Percentiles rank a stretch among this genome's conserved stretches.
These are phyloP conservation scores for Macrosteles quadrilineatus DNA, from an alignment of 1,140 invertebrate genomes.

Conservation along the genomic window DNA sequence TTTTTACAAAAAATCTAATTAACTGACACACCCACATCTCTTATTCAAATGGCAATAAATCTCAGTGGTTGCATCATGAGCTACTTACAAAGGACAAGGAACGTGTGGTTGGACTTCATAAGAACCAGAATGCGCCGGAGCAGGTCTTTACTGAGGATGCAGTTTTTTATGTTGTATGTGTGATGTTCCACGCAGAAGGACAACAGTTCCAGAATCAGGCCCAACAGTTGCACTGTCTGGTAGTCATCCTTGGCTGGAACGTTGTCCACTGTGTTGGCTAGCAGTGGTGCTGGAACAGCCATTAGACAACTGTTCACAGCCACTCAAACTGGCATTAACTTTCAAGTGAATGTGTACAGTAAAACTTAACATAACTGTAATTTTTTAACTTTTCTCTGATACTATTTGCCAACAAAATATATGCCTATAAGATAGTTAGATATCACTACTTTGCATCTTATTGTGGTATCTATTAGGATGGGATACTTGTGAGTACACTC, in stretches of 20 bases:
- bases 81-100: slow-evolving; percentile 88
- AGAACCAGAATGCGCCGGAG: slow-evolving; percentile 91
- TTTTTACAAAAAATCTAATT: too few relatives aligned
- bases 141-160: slow-evolving; percentile 95
- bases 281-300: slow-evolving; percentile 71
- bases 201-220: slow-evolving; percentile 91
- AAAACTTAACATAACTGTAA: not conserved
- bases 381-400: slow-evolving; percentile 8
- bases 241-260: slow-evolving; percentile 91
- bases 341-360: not conserved
- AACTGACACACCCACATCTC: too few relatives aligned
- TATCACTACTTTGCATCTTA: too few relatives aligned
- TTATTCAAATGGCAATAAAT: too few relatives aligned
- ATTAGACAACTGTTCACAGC: too few relatives aligned
- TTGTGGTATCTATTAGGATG: too few relatives aligned
- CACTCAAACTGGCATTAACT: not conserved
- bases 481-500: too few relatives aligned
- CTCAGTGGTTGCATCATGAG: too few relatives aligned
- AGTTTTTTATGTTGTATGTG: slow-evolving; percentile 98
- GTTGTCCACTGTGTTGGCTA: slow-evolving; percentile 87
- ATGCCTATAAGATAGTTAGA: too few relatives aligned
- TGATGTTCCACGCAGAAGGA: slow-evolving; percentile 99
- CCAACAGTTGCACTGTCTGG: slow-evolving; percentile 92
- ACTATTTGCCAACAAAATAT: not conserved
- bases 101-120: slow-evolving; percentile 97